phyloP scores from a whole-genome alignment of 2,797 vertebrate genomes.

The Natrix natrix region DNA sequence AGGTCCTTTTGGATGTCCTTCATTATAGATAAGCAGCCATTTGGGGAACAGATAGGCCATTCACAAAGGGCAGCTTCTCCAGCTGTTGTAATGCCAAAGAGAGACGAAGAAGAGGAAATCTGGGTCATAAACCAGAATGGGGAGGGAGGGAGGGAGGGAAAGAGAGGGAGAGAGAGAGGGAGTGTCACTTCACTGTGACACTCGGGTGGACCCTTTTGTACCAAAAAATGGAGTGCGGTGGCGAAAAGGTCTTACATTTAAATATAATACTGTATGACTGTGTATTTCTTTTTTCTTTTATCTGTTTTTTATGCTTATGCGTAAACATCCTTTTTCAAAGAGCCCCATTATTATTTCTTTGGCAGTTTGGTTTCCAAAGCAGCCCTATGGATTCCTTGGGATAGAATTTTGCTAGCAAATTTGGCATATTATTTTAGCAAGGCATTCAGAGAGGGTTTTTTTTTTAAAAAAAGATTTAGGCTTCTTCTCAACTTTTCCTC shows the following conservation, averaged over 20 bases:
- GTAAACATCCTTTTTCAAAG: background rate
- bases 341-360: background rate
- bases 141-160: too few relatives aligned
- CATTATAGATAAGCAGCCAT: background rate
- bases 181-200: too few relatives aligned
- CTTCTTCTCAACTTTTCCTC: background rate
- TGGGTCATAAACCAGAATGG: background rate
- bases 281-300: background rate
- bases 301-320: background rate
- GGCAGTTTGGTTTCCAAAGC: background rate
- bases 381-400: background rate
- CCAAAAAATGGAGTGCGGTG: too few relatives aligned
- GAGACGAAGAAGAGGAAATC: background rate
- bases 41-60: background rate
- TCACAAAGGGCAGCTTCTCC: background rate
- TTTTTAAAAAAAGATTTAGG: background rate
- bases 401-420: background rate
- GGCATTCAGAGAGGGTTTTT: background rate
- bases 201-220: too few relatives aligned
- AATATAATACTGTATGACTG: background rate
- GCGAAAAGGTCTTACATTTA: background rate
- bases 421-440: background rate
- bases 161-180: too few relatives aligned
- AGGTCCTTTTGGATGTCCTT: background rate
- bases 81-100: background rate